Evolutionary conservation across 2,113 vertebrate genomes (phyloP), one percentile per base, ranked within the genome.

Genomic region (Caloenas nicobarica): DNA sequence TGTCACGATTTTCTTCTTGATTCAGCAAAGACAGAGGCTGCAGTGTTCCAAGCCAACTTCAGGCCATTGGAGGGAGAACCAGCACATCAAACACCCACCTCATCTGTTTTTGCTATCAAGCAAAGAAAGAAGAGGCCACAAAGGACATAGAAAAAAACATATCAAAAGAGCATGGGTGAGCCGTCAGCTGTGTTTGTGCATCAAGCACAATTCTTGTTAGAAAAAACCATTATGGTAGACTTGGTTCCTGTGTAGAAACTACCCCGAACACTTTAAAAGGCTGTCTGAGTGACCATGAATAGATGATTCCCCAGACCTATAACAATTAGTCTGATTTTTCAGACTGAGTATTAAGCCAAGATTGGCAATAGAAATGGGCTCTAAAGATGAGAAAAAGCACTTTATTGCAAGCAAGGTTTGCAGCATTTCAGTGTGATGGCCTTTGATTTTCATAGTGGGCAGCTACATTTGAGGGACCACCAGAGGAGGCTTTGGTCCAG

Each of bases 61-160:
- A 81, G 58, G 50, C 40, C 51, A 73, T 72, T 64, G 58, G 68
- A 83, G 64, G 40, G 64, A 96, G 82, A 90, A 93, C 18, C 61
- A 57, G 57, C 56, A 87, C 73, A 66, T 91, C 86, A 93, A 89
- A 93, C 65, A 84, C n/a, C 21, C 46, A 90, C 56, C 82, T 93
- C 76, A 78, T 86, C 65, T 94, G 85, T 3, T 95, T 96, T 61
- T 88, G 70, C 73, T 61, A 87, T 95, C 73, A 65, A 91, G 36
- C 46, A 87, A 72, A 92, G 83, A 78, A 81, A 94, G 76, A 86
- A 78, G 81, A 89, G 40, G 44, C 86, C 84, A 80, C 89, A 82
- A 80, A 91, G 36, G 73, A 91, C 65, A 9, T 54, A 23, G 42
- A 29, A 74, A 91, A 46, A 88, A 90, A n/a, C 21, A 1, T 77